Evolutionary conservation across 2,113 vertebrate species (phyloP).

Genomic region (Aviceda subcristata): DNA sequence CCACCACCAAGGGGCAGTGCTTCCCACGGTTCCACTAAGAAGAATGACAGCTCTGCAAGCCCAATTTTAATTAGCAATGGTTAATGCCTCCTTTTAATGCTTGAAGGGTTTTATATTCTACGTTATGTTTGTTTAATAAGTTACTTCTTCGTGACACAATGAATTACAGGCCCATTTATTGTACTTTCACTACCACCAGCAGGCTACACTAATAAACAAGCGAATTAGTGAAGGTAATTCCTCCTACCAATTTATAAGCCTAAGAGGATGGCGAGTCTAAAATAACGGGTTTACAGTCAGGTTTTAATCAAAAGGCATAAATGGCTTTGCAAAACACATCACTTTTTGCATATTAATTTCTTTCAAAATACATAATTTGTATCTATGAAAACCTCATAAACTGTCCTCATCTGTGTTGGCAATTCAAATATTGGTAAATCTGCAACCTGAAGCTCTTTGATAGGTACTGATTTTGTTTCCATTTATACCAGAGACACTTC

Average conservation of each 20-base stretch:
- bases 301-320: not conserved
- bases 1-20: constrained; percentile 43
- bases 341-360: not conserved
- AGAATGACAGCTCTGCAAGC: not conserved
- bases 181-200: not conserved
- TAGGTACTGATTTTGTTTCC: not conserved
- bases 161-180: not conserved
- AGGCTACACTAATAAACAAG: not conserved
- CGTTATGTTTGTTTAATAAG: not conserved
- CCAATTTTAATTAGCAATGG: not conserved
- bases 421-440: not conserved
- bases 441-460: not conserved
- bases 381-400: not conserved
- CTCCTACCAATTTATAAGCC: not conserved
- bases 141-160: not conserved
- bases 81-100: not conserved
- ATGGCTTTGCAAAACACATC: not conserved
- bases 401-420: not conserved
- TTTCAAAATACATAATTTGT: not conserved
- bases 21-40: not conserved
- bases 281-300: not conserved
- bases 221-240: not conserved
- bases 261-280: not conserved
- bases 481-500: not conserved
- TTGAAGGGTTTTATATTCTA: not conserved